These are phyloP conservation scores for Picathartes gymnocephalus DNA, from an alignment of 2,113 vertebrate genomes.

Conservation along the genomic window DNA sequence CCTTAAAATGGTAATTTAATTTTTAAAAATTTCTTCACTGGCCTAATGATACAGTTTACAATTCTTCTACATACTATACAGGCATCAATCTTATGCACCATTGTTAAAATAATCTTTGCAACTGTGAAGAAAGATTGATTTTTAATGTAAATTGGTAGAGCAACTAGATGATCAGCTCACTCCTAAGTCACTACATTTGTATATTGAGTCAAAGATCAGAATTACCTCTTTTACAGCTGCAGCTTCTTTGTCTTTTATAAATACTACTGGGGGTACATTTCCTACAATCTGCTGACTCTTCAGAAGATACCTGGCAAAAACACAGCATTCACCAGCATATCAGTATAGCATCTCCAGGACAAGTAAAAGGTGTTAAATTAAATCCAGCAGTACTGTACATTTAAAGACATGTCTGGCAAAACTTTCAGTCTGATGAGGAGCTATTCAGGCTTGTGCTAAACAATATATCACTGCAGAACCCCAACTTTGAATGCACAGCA, in stretches of 20 bases:
- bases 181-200: background rate
- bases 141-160: background rate
- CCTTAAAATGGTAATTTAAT: background rate
- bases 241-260: constrained; percentile 76
- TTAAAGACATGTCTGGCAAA: background rate
- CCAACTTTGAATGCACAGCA: background rate
- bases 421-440: background rate
- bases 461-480: background rate
- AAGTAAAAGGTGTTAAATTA: background rate
- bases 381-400: background rate
- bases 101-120: background rate
- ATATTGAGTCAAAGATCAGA: background rate
- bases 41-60: background rate
- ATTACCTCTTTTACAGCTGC: constrained; percentile 75
- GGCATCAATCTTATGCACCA: background rate
- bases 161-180: background rate
- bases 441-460: background rate
- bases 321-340: background rate
- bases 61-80: background rate
- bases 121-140: background rate
- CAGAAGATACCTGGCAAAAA: constrained; percentile 77
- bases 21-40: background rate
- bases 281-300: constrained; percentile 75
- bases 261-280: constrained; percentile 75
- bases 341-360: background rate